Evolutionary conservation across 2,113 vertebrate genomes (phyloP).

Genomic region (Phycodurus eques): DNA sequence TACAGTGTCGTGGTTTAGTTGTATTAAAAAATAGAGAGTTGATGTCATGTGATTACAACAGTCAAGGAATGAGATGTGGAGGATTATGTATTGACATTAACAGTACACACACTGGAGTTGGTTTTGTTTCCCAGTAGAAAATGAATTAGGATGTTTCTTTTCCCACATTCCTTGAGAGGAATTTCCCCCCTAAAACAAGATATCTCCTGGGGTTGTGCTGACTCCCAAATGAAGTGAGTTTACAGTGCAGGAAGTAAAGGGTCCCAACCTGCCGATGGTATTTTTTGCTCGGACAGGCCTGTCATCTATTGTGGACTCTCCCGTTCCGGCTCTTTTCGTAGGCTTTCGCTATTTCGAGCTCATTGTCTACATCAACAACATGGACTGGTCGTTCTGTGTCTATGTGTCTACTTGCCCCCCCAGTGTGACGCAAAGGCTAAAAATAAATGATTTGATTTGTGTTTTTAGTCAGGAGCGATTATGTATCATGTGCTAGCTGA

Average conservation of each 20-base stretch:
- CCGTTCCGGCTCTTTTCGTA: slow-evolving; percentile 29
- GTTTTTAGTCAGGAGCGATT: too few species aligned
- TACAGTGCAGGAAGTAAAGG: slow-evolving; percentile 18
- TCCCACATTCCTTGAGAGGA: neutral
- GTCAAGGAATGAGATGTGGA: neutral
- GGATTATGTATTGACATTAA: neutral
- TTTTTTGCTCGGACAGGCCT: slow-evolving; percentile 22
- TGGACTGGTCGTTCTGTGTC: neutral
- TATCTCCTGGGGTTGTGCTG: neutral
- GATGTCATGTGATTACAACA: too few species aligned
- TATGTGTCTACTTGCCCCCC: neutral
- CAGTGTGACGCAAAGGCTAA: neutral
- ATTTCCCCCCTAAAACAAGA: neutral
- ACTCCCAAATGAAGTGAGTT: neutral
- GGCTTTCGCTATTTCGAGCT: slow-evolving; percentile 16
- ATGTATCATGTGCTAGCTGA: too few species aligned
- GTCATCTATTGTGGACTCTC: slow-evolving; percentile 4
- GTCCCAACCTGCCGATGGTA: slow-evolving; percentile 21
- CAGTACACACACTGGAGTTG: neutral
- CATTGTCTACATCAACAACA: neutral
- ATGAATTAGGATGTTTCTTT: neutral
- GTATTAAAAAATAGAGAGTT: too few species aligned
- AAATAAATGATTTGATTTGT: neutral
- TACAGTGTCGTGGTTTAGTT: too few species aligned
- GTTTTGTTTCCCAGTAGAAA: neutral